Conservation (phyloP, 2,797 vertebrate genomes). For the Schizopygopsis malacanthus region DNA sequence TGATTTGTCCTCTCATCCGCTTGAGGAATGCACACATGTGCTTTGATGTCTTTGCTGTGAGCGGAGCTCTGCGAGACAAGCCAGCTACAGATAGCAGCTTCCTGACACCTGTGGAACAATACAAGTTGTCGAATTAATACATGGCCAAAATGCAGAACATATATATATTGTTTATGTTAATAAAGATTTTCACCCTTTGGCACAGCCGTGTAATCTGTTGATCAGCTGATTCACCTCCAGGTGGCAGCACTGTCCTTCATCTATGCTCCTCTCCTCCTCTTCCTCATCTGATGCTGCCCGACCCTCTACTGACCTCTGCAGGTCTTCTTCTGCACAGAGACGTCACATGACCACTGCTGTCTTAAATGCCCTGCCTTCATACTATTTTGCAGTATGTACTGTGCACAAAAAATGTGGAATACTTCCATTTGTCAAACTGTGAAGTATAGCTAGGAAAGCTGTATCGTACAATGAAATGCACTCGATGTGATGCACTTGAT, state of each 20-base stretch:
- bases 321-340: conserved; percentile 65
- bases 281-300: conserved; percentile 82
- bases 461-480: background rate
- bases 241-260: conserved; percentile 63
- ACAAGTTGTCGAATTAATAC: background rate
- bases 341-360: background rate
- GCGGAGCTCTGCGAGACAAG: conserved; percentile 55
- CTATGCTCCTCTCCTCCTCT: conserved; percentile 64
- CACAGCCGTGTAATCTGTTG: conserved; percentile 63
- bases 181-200: conserved; percentile 67
- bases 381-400: background rate
- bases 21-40: background rate
- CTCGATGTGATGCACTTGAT: too few relatives aligned
- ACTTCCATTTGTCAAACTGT: background rate
- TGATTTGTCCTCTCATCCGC: conserved; percentile 24
- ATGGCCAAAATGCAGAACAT: background rate
- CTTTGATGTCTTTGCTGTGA: conserved; percentile 49
- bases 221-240: conserved; percentile 67
- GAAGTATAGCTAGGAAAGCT: background rate
- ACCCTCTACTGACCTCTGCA: conserved; percentile 82
- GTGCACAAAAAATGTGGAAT: background rate
- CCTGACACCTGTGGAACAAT: conserved; percentile 69
- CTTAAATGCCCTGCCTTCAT: background rate
- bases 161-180: background rate
- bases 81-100: conserved; percentile 50